Base-by-base conservation (phyloP, 2,797 vertebrate species). In the Euphonia xanthogaster region DNA sequence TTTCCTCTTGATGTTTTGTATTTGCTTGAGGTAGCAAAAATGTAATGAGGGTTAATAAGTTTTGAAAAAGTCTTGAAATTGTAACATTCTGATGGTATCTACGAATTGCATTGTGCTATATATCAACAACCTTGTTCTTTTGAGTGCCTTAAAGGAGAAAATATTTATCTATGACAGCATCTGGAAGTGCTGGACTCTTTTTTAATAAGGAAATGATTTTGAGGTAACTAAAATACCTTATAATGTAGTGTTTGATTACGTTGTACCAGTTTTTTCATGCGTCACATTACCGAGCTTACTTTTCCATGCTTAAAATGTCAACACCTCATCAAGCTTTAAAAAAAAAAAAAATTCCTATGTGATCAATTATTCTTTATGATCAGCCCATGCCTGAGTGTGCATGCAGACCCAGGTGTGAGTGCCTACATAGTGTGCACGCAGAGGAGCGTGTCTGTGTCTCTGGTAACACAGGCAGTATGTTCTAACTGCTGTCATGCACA, bases 361-460 rank as follows among this genome's bases (percentile, higher is more conserved):
- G 84, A 94, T 95, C 77, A 82, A 21, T 92, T 96, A 72, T 54
- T 83, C 71, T 83, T 96, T 87, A 70, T 65, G 86, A 72, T 85
- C 9, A 9, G 35, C 55, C 89, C 58, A 23, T 6, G 5, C 44
- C 3, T 2, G 1, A 6, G 58, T 27, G 54, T 35, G 53, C 14
- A 35, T 0, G 1, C 6, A 2, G 40, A 8, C 25, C 35, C 71
- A 75, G 35, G 50, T 50, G 54, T 7, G 65, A 12, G 17, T 31
- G 47, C 62, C 53, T 21, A 4, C 18, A 2, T 28, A 27, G 54
- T 0, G 5, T 5, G 1, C 33, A 4, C 21, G 6, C 50, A 17
- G 61, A 61, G 39, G 9, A 27, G 40, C 0, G 0, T 12, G 7
- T 28, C 66, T 51, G 21, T 1, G 2, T 45, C 30, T 60, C 50